phyloP scores from a whole-genome alignment of 2,797 vertebrate genomes.

The Macrochelys suwanniensis region DNA sequence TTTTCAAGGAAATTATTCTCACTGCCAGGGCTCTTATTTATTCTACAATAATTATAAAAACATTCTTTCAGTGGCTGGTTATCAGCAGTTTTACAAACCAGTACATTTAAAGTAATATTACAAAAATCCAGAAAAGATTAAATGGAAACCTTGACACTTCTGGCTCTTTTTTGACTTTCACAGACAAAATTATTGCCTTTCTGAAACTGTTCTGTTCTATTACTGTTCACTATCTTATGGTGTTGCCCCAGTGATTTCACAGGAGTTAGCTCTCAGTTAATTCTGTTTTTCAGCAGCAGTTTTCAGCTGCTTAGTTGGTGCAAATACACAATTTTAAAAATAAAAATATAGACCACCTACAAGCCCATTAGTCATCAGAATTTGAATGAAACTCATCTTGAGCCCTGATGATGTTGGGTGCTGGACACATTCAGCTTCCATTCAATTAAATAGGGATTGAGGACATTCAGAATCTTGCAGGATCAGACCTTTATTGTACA shows the following conservation, averaged over 20 bases:
- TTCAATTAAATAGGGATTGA: background rate
- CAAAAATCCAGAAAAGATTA: background rate
- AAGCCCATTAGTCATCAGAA: background rate
- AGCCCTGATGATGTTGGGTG: background rate
- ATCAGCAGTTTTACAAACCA: background rate
- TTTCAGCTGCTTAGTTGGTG: conserved; percentile 24
- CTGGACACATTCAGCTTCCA: background rate
- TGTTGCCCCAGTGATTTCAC: background rate
- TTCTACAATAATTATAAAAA: background rate
- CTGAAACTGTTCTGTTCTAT: background rate
- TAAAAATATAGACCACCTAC: background rate
- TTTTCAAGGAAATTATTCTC: background rate
- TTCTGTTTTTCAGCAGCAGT: background rate
- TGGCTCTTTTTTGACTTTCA: background rate
- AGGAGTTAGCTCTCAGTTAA: conserved; percentile 21
- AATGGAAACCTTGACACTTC: background rate
- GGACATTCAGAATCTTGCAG: background rate
- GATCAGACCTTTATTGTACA: background rate
- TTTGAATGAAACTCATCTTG: background rate
- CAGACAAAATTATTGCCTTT: background rate
- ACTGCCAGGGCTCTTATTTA: background rate
- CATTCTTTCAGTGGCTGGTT: background rate
- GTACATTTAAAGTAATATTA: background rate
- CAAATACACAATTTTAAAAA: background rate
- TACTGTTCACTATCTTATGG: too few species aligned